Conservation (phyloP, 2,888 invertebrate species). For the Drosophila limbata region DNA sequence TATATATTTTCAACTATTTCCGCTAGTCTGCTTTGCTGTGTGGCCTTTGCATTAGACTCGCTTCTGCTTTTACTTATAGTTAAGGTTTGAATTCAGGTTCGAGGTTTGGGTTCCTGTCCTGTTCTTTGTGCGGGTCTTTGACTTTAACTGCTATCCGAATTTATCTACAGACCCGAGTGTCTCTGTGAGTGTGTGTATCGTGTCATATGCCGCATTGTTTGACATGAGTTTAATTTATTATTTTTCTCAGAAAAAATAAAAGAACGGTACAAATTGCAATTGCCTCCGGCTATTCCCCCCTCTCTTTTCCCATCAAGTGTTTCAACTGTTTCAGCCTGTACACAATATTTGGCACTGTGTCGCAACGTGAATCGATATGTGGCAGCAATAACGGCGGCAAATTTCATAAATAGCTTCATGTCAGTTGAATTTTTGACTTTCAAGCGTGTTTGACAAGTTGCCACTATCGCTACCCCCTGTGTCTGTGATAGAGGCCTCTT, state of each 20-base stretch:
- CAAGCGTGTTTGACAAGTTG: slow-evolving; percentile 41
- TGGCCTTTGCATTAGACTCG: slow-evolving; percentile 63
- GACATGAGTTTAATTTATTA: slow-evolving; percentile 68
- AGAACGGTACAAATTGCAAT: slow-evolving; percentile 56
- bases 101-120: slow-evolving; percentile 24
- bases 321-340: slow-evolving; percentile 14
- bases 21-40: slow-evolving; percentile 57
- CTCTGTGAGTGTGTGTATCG: slow-evolving; percentile 9
- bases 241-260: slow-evolving; percentile 41
- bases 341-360: slow-evolving; percentile 68
- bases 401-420: slow-evolving; percentile 66
- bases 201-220: slow-evolving; percentile 71
- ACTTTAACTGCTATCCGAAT: slow-evolving; percentile 23
- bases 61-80: slow-evolving; percentile 41
- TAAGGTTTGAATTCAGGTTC: slow-evolving; percentile 6
- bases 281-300: background rate
- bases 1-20: slow-evolving; percentile 64
- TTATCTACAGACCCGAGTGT: slow-evolving; percentile 36
- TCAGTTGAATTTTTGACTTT: slow-evolving; percentile 66
- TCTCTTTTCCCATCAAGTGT: background rate
- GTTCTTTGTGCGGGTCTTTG: slow-evolving; percentile 34
- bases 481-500: slow-evolving; percentile 6
- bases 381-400: slow-evolving; percentile 45
- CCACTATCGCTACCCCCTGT: background rate
- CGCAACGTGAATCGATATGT: slow-evolving; percentile 70